Evolutionary conservation across 1,140 invertebrate species (phyloP).

Genomic region (Calephelis virginiensis): DNA sequence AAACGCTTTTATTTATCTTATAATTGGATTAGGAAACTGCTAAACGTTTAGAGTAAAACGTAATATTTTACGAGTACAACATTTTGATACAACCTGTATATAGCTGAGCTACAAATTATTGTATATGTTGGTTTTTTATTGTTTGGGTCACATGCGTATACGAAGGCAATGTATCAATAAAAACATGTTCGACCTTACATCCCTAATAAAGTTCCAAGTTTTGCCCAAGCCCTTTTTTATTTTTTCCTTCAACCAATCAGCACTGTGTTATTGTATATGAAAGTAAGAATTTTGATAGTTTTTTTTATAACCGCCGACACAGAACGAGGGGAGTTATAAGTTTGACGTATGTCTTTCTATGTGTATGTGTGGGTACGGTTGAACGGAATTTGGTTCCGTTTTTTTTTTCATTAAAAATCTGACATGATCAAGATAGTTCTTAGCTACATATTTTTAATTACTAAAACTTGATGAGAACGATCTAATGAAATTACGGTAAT

Average conservation of each 20-base stretch:
- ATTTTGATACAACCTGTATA: conserved; percentile 22
- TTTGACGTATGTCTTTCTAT: too few relatives aligned
- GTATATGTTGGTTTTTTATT: conserved; percentile 23
- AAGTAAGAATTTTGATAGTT: background rate
- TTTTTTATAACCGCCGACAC: background rate
- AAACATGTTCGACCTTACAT: conserved; percentile 24
- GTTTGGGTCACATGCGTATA: conserved; percentile 17
- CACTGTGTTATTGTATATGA: background rate
- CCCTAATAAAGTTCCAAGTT: conserved; percentile 26
- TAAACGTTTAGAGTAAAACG: too few relatives aligned
- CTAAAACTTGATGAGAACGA: too few relatives aligned
- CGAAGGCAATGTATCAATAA: conserved; percentile 21
- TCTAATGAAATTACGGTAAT: too few relatives aligned
- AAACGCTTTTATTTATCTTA: too few relatives aligned
- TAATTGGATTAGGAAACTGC: too few relatives aligned
- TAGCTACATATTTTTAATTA: too few relatives aligned
- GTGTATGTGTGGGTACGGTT: too few relatives aligned
- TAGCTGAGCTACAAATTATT: conserved; percentile 23
- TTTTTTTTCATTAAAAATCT: too few relatives aligned
- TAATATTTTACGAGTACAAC: background rate
- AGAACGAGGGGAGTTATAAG: too few relatives aligned
- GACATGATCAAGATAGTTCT: too few relatives aligned
- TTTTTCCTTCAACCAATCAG: background rate
- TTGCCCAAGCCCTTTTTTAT: conserved; percentile 6
- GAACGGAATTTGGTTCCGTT: too few relatives aligned